phyloP scores from a whole-genome alignment of 2,888 invertebrate species.

The Odontocolon sp. region DNA sequence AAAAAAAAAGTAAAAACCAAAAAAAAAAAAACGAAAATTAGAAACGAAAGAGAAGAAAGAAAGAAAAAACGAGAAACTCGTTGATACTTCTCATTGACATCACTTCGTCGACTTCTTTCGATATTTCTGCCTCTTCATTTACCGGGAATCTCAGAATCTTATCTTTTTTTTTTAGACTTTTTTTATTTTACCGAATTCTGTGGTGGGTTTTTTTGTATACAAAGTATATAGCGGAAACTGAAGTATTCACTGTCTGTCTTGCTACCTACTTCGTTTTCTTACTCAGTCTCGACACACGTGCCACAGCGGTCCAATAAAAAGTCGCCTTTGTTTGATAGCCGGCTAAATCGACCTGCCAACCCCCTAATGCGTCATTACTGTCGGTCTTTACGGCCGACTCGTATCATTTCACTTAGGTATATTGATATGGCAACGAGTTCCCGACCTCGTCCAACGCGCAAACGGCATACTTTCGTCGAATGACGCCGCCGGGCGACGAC shows the following conservation, averaged over 20 bases:
- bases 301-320: slow-evolving; percentile 79
- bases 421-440: slow-evolving; percentile 81
- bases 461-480: slow-evolving; percentile 75
- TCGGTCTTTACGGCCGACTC: slow-evolving; percentile 80
- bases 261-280: slow-evolving; percentile 29
- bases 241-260: slow-evolving; percentile 16
- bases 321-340: slow-evolving; percentile 81
- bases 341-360: slow-evolving; percentile 80
- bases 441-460: slow-evolving; percentile 78
- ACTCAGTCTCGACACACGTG: slow-evolving; percentile 70
- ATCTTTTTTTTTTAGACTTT: not conserved
- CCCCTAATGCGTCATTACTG: slow-evolving; percentile 82
- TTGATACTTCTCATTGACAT: not conserved
- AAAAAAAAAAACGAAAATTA: not conserved
- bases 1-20: not conserved
- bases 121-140: not conserved
- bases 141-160: slow-evolving; percentile 2
- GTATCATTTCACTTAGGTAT: slow-evolving; percentile 82
- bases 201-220: not conserved
- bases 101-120: not conserved
- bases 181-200: not conserved
- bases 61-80: not conserved
- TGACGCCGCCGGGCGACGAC: slow-evolving; percentile 64
- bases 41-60: not conserved
- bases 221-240: not conserved